Evolutionary conservation across 2,888 invertebrate species (phyloP).

Genomic region (Xestia rhomboidea): DNA sequence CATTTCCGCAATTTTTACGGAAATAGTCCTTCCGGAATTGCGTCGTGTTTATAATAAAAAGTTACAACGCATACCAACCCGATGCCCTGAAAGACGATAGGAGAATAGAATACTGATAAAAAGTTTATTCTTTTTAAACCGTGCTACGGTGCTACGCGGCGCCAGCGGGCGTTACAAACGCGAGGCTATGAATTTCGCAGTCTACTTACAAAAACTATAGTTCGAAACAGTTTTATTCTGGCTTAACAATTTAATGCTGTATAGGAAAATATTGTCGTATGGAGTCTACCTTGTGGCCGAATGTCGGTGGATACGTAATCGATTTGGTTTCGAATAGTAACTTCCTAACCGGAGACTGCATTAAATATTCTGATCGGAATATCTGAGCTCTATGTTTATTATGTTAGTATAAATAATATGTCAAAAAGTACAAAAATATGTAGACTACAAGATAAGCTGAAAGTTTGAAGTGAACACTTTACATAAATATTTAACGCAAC

Average conservation of each 20-base stretch:
- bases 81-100: neutral
- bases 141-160: neutral
- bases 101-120: neutral
- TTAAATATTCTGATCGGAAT: neutral
- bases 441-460: conserved; percentile 7
- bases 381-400: neutral
- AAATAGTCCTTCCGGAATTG: neutral
- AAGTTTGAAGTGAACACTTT: conserved; percentile 7
- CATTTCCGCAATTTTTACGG: too few species aligned
- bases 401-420: neutral
- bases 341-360: neutral
- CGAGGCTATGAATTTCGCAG: neutral
- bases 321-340: neutral
- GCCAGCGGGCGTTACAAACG: neutral
- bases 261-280: neutral
- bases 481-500: conserved; percentile 4
- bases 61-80: neutral
- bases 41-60: neutral
- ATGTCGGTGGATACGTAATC: neutral
- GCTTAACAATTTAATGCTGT: neutral
- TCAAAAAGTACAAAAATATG: conserved; percentile 1
- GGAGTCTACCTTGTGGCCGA: neutral
- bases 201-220: neutral
- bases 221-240: neutral
- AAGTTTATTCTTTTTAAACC: too few species aligned